phyloP scores from a whole-genome alignment of 2,113 vertebrate species.

The Pelobates fuscus region DNA sequence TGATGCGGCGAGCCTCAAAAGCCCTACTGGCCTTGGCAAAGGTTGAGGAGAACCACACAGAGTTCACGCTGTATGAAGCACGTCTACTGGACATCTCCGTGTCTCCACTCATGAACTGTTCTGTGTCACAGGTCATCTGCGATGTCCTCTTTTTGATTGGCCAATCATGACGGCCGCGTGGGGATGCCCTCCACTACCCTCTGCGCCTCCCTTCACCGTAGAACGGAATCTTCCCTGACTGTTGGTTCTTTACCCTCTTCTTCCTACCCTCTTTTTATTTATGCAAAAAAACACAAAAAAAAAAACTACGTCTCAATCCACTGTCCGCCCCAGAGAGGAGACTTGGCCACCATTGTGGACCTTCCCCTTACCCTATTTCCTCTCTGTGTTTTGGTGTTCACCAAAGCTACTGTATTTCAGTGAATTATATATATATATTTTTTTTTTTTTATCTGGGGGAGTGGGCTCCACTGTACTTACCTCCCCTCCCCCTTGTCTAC shows the following conservation, averaged over 20 bases:
- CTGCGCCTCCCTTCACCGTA: slow-evolving; percentile 76
- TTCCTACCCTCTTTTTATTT: slow-evolving; percentile 77
- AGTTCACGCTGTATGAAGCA: slow-evolving; percentile 98
- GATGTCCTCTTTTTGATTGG: slow-evolving; percentile 99
- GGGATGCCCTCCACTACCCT: slow-evolving; percentile 79
- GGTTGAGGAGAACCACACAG: slow-evolving; percentile 98
- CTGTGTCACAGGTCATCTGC: slow-evolving; percentile 99
- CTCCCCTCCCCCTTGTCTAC: slow-evolving; percentile 29
- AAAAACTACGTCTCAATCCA: slow-evolving; percentile 94
- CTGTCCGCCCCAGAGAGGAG: slow-evolving; percentile 75
- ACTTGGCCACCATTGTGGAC: slow-evolving; percentile 44
- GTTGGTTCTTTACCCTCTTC: slow-evolving; percentile 68
- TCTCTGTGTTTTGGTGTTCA: slow-evolving; percentile 86
- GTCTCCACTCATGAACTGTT: slow-evolving; percentile 97
- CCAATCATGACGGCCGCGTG: slow-evolving; percentile 99
- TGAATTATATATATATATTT: slow-evolving; percentile 25
- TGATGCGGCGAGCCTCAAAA: slow-evolving; percentile 97
- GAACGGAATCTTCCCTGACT: slow-evolving; percentile 92
- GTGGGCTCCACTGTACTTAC: slow-evolving; percentile 42
- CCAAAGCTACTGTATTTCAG: slow-evolving; percentile 93
- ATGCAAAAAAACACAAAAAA: slow-evolving; percentile 74
- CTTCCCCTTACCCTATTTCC: slow-evolving; percentile 56
- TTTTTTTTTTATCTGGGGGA: slow-evolving; percentile 32
- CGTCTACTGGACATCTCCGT: slow-evolving; percentile 98
- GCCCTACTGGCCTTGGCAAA: slow-evolving; percentile 96